phyloP scores from a whole-genome alignment of 2,113 vertebrate genomes.

The Parus major region DNA sequence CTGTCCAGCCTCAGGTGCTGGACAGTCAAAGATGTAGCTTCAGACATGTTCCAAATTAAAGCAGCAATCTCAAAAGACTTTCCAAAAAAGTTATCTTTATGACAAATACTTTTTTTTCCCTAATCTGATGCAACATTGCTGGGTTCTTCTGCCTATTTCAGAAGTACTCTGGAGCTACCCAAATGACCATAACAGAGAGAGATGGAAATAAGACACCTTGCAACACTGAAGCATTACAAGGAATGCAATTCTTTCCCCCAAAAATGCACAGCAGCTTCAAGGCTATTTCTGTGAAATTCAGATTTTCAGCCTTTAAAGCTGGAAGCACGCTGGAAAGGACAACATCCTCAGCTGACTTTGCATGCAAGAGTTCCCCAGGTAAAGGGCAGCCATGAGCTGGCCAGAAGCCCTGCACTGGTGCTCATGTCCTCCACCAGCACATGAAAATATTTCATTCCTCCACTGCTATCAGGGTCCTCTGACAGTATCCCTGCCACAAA shows the following conservation, averaged over 20 bases:
- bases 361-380: not conserved
- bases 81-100: not conserved
- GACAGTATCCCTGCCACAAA: not conserved
- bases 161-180: not conserved
- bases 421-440: not conserved
- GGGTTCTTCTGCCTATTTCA: not conserved
- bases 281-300: not conserved
- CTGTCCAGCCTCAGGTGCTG: too few relatives aligned
- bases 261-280: not conserved
- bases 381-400: not conserved
- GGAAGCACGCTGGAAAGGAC: not conserved
- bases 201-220: not conserved
- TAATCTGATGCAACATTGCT: not conserved
- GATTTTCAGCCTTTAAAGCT: not conserved
- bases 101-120: not conserved
- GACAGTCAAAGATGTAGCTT: not conserved
- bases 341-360: fast-evolving
- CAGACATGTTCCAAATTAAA: not conserved
- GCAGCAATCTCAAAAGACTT: not conserved
- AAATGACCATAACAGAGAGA: not conserved
- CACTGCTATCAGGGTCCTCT: fast-evolving
- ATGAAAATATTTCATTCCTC: not conserved
- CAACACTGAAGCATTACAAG: not conserved
- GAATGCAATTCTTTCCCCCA: not conserved
- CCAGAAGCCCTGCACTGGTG: not conserved